Percentiles rank a stretch among this genome's conserved stretches.
Evolutionary conservation across 1,140 invertebrate genomes (phyloP).

Genomic region (Holcopasites calliopsidis): DNA sequence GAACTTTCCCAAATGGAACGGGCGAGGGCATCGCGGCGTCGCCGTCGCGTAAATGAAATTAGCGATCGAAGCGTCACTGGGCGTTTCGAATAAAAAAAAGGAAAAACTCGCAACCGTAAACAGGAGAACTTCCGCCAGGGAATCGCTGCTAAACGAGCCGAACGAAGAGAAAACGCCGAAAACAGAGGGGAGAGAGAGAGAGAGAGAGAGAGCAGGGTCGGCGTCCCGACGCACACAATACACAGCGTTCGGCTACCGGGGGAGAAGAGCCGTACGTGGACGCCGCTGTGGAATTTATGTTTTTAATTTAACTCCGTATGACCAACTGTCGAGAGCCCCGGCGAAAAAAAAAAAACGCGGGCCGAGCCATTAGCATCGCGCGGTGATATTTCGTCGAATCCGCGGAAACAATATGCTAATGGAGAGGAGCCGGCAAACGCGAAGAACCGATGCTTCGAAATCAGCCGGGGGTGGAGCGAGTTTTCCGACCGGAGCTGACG

Average conservation of each 20-base stretch:
- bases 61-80: slow-evolving; percentile 53
- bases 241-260: not conserved
- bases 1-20: slow-evolving; percentile 21
- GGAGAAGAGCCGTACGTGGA: slow-evolving; percentile 30
- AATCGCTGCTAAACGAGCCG: slow-evolving; percentile 60
- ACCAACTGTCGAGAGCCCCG: slow-evolving; percentile 74
- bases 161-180: slow-evolving; percentile 35
- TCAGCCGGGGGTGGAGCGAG: not conserved
- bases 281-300: slow-evolving; percentile 74
- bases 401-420: slow-evolving; percentile 79
- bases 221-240: not conserved
- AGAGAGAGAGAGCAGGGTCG: slow-evolving; percentile 23
- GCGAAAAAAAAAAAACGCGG: slow-evolving; percentile 68
- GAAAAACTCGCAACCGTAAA: slow-evolving; percentile 55
- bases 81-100: slow-evolving; percentile 45
- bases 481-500: not conserved
- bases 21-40: slow-evolving; percentile 25
- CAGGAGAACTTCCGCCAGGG: slow-evolving; percentile 62
- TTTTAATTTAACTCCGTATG: slow-evolving; percentile 79
- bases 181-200: not conserved
- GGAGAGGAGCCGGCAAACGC: slow-evolving; percentile 62
- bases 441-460: slow-evolving; percentile 54
- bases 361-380: slow-evolving; percentile 74
- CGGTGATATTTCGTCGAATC: slow-evolving; percentile 77
- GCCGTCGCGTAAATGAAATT: slow-evolving; percentile 54